phyloP scores from a whole-genome alignment of 2,113 vertebrate species.

The Cinclus cinclus region DNA sequence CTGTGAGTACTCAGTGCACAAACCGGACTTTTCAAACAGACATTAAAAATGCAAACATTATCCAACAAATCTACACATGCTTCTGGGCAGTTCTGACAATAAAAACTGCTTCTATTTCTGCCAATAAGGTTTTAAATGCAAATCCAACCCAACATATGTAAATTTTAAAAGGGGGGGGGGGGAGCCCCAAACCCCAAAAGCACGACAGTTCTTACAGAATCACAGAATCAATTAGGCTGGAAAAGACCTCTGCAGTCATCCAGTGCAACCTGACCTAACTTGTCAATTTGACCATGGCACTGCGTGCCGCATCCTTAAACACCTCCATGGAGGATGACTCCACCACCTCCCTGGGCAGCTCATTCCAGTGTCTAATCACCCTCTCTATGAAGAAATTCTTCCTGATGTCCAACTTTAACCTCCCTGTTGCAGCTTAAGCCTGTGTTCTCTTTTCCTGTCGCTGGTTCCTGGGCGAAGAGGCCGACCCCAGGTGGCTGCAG shows the following conservation, averaged over 20 bases:
- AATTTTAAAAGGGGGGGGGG: not conserved
- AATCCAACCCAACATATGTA: not conserved
- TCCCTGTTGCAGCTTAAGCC: not conserved
- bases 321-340: not conserved
- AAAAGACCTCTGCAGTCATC: not conserved
- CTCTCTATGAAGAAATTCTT: fast-evolving
- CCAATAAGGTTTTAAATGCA: not conserved
- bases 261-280: not conserved
- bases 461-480: not conserved
- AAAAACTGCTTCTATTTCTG: not conserved
- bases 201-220: not conserved
- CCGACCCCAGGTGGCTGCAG: too few relatives aligned
- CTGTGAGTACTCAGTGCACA: not conserved
- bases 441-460: not conserved
- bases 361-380: not conserved
- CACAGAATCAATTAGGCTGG: not conserved
- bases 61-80: not conserved
- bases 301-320: not conserved
- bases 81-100: not conserved
- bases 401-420: not conserved
- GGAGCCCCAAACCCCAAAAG: fast-evolving
- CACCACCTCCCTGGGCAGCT: not conserved
- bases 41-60: not conserved
- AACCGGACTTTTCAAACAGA: not conserved
- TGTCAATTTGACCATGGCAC: not conserved